These are phyloP conservation scores for Anniella stebbinsi DNA, from an alignment of 2,797 vertebrate species.

Conservation along the genomic window DNA sequence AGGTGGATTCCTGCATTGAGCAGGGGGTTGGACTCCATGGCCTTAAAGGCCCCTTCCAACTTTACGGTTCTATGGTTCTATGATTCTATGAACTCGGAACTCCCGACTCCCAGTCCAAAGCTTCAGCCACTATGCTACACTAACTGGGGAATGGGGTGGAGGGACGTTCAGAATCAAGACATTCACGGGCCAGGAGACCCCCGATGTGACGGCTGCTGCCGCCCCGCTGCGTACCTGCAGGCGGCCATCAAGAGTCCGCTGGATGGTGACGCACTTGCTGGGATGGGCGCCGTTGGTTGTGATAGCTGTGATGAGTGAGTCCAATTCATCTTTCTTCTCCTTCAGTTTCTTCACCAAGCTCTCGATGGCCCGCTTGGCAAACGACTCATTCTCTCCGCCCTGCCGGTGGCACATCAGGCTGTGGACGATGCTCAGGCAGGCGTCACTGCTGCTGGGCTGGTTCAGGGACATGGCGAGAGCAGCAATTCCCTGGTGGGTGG, in stretches of 20 bases:
- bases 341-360: slow-evolving; percentile 90
- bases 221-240: slow-evolving; percentile 79
- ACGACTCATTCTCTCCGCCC: slow-evolving; percentile 87
- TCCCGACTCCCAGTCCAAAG: too few species aligned
- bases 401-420: slow-evolving; percentile 89
- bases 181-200: too few species aligned
- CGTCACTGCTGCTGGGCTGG: slow-evolving; percentile 81
- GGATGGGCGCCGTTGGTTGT: slow-evolving; percentile 86
- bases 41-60: too few species aligned
- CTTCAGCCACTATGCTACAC: too few species aligned
- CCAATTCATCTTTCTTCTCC: slow-evolving; percentile 89
- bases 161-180: too few species aligned
- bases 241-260: slow-evolving; percentile 87
- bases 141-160: too few species aligned
- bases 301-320: slow-evolving; percentile 86
- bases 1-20: too few species aligned
- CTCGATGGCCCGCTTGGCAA: slow-evolving; percentile 87
- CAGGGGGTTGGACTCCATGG: too few species aligned
- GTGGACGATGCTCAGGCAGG: slow-evolving; percentile 87
- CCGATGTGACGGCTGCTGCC: fast-evolving
- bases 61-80: too few species aligned
- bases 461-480: slow-evolving; percentile 57
- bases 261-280: slow-evolving; percentile 89
- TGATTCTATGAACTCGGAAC: too few species aligned
- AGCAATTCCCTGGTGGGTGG: not conserved